Percentiles rank a stretch among this genome's conserved stretches.
These are phyloP conservation scores for Percina caprodes DNA, from an alignment of 2,113 vertebrate genomes.

Conservation along the genomic window DNA sequence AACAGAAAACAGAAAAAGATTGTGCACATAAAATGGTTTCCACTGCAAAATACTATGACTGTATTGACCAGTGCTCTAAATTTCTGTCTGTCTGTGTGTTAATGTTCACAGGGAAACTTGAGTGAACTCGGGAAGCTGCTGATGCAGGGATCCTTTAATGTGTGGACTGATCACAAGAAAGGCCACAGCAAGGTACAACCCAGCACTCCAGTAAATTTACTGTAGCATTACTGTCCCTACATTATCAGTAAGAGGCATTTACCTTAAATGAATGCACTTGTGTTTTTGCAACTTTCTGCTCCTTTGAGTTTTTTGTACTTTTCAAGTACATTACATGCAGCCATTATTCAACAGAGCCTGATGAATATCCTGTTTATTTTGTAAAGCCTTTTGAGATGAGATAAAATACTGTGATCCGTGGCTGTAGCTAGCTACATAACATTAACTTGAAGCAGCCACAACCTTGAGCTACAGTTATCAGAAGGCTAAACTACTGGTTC, in stretches of 20 bases:
- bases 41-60: not conserved
- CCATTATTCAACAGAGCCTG: too few relatives aligned
- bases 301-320: not conserved
- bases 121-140: conserved; percentile 92
- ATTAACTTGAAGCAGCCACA: too few relatives aligned
- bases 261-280: too few relatives aligned
- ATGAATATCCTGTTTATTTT: too few relatives aligned
- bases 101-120: conserved; percentile 86
- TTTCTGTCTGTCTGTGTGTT: conserved; percentile 15
- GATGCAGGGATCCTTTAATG: conserved; percentile 92
- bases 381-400: too few relatives aligned
- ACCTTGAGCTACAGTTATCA: too few relatives aligned
- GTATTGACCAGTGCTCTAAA: not conserved
- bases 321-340: too few relatives aligned
- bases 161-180: conserved; percentile 95
- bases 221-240: not conserved
- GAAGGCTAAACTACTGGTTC: too few relatives aligned
- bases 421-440: too few relatives aligned
- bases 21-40: not conserved
- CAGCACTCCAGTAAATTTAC: not conserved
- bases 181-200: conserved; percentile 89
- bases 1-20: not conserved
- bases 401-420: too few relatives aligned
- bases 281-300: not conserved
- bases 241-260: not conserved